Evolutionary conservation across 1,140 invertebrate genomes (phyloP), one percentile per base, ranked within the genome.

Genomic region (Panulirus ornatus): DNA sequence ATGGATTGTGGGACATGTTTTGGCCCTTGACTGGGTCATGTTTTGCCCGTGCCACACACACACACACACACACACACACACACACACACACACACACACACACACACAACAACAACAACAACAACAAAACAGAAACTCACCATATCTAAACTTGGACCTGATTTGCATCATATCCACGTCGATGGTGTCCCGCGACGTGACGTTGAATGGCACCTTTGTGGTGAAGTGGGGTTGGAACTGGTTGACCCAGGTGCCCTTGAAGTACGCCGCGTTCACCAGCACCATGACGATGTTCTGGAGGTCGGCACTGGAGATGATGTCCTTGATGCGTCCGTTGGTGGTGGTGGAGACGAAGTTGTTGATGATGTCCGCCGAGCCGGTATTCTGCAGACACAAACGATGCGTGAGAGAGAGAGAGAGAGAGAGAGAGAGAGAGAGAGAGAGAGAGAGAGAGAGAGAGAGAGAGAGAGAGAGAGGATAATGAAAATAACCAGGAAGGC

Each of bases 211-310:
- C 2, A 5, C n/a, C 6, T 0, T 5, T 2, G 27, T 2, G n/a
- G 58, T 66, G n/a, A 95, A 94, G 1, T 95, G 94, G 0, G 94
- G 93, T 58, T 96, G 95, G 93, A 99, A 98, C 91, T 96, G 96
- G 30, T 96, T 96, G 51, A 96, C 94, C 97, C 97, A 98, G 3
- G 96, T 94, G 16, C 97, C 97, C 94, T 98, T 98, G 94, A 98
- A 98, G 93, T 98, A 98, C 0, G 97, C 97, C 0, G 97, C 97
- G 93, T 98, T 99, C 0, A 78, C 87, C 58, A 92, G 73, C 11
- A 91, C 90, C 91, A 92, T 91, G n/a, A 63, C 58, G 34, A 85
- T 82, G 44, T 79, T 44, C n/a, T 94, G 94, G 1, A 98, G 94
- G 1, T 94, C 95, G 16, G 95, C 95, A 0, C 93, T 88, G 0